Percentiles rank a stretch among this genome's conserved stretches.
phyloP scores from a whole-genome alignment of 2,113 vertebrate genomes.

The Recurvirostra avosetta region DNA sequence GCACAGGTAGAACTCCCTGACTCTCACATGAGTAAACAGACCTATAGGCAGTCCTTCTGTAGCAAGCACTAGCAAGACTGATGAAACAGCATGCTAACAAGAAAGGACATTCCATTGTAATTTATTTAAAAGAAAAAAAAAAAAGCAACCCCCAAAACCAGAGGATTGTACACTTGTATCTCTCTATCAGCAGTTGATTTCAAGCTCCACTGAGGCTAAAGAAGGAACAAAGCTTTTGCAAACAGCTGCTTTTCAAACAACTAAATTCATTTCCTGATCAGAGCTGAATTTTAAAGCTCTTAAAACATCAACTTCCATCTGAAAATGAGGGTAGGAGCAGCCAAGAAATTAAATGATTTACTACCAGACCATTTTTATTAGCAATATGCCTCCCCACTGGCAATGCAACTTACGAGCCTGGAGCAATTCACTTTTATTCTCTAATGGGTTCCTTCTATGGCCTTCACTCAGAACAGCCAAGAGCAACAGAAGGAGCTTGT shows the following conservation, averaged over 20 bases:
- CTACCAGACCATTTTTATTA: slow-evolving; percentile 12
- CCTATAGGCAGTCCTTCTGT: background rate
- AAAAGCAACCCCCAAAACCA: background rate
- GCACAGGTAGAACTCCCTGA: background rate
- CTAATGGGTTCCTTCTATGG: slow-evolving; percentile 39
- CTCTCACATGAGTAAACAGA: background rate
- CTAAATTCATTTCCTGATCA: slow-evolving; percentile 44
- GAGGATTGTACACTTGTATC: background rate
- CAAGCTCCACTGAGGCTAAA: background rate
- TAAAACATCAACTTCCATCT: slow-evolving; percentile 22
- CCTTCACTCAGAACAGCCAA: slow-evolving; percentile 18
- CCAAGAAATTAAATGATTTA: slow-evolving; percentile 44
- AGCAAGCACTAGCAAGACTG: background rate
- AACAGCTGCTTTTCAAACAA: slow-evolving; percentile 56
- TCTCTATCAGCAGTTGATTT: slow-evolving; percentile 30
- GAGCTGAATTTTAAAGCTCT: slow-evolving; percentile 38
- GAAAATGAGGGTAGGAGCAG: slow-evolving; percentile 10
- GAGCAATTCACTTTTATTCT: slow-evolving; percentile 20
- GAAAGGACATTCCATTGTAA: background rate
- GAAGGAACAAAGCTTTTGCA: slow-evolving; percentile 32
- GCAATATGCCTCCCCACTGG: slow-evolving; percentile 12
- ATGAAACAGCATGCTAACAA: background rate
- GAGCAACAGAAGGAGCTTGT: slow-evolving; percentile 50
- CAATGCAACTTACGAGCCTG: background rate
- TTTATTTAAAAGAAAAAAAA: background rate